Percentiles rank a stretch among this genome's conserved stretches.
phyloP scores from a whole-genome alignment of 2,888 invertebrate species.

The Stenotaenia linearis region DNA sequence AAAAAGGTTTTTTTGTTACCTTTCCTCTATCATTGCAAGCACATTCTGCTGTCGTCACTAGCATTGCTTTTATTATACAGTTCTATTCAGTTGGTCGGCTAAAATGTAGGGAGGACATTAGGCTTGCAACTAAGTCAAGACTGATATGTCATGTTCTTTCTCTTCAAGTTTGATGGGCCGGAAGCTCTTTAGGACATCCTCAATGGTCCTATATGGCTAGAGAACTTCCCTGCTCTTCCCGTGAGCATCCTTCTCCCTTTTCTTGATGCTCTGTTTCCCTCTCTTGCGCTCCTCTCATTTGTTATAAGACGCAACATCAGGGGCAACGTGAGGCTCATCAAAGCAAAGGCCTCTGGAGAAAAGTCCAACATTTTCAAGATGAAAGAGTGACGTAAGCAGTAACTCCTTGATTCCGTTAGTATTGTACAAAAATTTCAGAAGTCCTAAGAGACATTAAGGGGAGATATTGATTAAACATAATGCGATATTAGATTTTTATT shows the following conservation, averaged over 20 bases:
- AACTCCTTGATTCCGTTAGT: background rate
- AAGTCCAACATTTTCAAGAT: background rate
- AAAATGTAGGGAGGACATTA: background rate
- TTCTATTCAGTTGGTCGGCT: background rate
- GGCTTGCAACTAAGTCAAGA: background rate
- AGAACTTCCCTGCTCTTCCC: background rate
- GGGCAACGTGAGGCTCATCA: background rate
- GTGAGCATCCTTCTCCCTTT: background rate
- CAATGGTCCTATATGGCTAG: background rate
- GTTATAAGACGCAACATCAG: background rate
- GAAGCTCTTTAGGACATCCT: slow-evolving; percentile 9
- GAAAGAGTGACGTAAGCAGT: background rate
- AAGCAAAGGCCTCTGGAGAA: background rate
- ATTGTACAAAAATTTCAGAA: background rate
- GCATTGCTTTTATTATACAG: background rate
- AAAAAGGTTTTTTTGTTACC: too few species aligned
- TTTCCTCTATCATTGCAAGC: too few species aligned
- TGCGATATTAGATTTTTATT: background rate
- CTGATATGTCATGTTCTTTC: background rate
- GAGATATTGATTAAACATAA: background rate
- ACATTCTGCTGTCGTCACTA: background rate
- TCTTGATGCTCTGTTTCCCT: background rate
- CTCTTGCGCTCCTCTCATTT: background rate
- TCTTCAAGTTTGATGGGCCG: background rate
- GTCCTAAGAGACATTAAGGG: background rate